Evolutionary conservation across 2,797 vertebrate species (phyloP), one percentile per base, ranked within the genome.

Genomic region (Betta splendens): DNA sequence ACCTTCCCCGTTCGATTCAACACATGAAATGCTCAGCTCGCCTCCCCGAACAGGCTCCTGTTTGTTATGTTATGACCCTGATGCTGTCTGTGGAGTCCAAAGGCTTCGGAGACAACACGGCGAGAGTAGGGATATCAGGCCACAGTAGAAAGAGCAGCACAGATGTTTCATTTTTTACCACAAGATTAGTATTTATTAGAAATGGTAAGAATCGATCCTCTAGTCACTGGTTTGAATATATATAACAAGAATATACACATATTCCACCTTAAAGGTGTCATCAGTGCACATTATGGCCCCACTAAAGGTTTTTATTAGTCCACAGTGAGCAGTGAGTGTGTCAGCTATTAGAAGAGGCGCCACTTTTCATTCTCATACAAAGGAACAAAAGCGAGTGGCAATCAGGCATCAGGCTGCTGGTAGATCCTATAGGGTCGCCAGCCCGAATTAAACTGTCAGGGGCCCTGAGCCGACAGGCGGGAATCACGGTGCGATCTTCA

Each of bases 281-380:
- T 73, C 75, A 70, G 57, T 66, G 63, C 77, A 51, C 61, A 77
- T 71, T 83, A 83, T 61, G 69, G 68, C 48, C 56, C 39, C 77
- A 70, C 77, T 81, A 79, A 92, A 92, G 80, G 84, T 89, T 86
- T 93, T 94, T 91, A 94, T 95, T 93, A 93, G 89, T 83, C 76
- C 80, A 79, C 70, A 77, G 86, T 89, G 93, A 91, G 93, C 93
- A 94, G 94, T 93, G 92, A 92, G 81, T 82, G 91, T 94, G 90
- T 89, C 93, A 91, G 75, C 90, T 90, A 84, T 92, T 81, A 72
- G 84, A 89, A 86, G 90, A 85, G 69, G 69, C 70, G 77, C 75
- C 58, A 64, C 77, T 78, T 74, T 77, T 89, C 84, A 86, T 88
- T 84, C 77, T 86, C 29, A 79, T 84, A 87, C 69, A 87, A 82